Base-by-base conservation (phyloP, 1,140 invertebrate species). In the Psix sp. region DNA sequence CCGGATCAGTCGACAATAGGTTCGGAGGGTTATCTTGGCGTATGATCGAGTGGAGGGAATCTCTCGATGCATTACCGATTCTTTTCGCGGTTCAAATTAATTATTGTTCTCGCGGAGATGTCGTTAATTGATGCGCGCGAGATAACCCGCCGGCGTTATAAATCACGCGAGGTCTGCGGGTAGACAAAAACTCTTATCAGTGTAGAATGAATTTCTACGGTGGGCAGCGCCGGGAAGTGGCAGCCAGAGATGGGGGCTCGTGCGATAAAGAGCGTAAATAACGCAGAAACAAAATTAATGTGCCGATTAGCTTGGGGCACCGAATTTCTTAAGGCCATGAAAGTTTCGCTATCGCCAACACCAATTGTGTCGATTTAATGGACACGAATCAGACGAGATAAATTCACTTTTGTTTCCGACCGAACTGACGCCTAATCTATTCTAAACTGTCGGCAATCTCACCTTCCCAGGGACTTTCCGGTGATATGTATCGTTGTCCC, bases 261-360 rank as follows among this genome's bases (percentile, higher is more conserved):
- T 26, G 59, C 67, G 75, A 79, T 79, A 79, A 79, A 36, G 66
- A 71, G 67, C 70, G 75, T 79, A 67, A 79, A 77, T 79, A 77
- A 77, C 66, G 70, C 65, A 40, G 66, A 63, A 62, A 77, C 66
- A 67, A 74, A 76, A 77, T 72, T 75, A 77, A 76, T 76, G 76
- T 59, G 51, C 51, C 63, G 71, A 59, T 76, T 77, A 72, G 59
- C 49, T 39, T 40, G 14, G 45, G 51, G 70, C 56, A 18, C 60
- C 70, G 54, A 73, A 73, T 75, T 70, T 65, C 62, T 74, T 63
- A 45, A 46, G 59, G 60, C 63, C 39, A 36, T 39, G 38, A 36
- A 68, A 46, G 56, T 38, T 16, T 17, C 7, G 35, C 24, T 66
- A 66, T 49, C 70, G 54, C 36, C 15, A 10, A 16, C 45, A 48